These are phyloP conservation scores for Diploscapter pachys DNA, from an alignment of 1,140 invertebrate species.

Conservation along the genomic window DNA sequence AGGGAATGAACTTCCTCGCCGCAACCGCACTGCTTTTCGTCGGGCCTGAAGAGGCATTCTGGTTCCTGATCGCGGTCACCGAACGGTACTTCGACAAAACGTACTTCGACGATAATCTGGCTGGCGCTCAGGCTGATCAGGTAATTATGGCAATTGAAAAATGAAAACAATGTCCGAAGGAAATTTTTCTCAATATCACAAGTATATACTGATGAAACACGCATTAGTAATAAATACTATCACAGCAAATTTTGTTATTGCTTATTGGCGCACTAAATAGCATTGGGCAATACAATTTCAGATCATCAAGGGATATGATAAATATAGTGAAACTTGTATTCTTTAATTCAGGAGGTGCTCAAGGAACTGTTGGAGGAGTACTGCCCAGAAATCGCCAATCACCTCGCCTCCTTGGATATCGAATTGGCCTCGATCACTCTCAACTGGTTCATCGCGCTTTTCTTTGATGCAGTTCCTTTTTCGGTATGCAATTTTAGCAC, in stretches of 20 bases:
- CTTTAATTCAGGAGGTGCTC: constrained; percentile 56
- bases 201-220: too few relatives aligned
- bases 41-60: constrained; percentile 64
- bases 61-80: constrained; percentile 64
- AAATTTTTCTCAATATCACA: too few relatives aligned
- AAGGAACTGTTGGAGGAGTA: constrained; percentile 62
- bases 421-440: constrained; percentile 65
- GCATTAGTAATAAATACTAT: too few relatives aligned
- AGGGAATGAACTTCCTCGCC: constrained; percentile 66
- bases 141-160: too few relatives aligned
- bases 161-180: too few relatives aligned
- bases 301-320: too few relatives aligned
- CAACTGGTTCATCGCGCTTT: constrained; percentile 66
- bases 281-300: too few relatives aligned
- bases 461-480: constrained; percentile 65
- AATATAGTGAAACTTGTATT: too few relatives aligned
- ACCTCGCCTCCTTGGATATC: constrained; percentile 59
- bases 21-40: constrained; percentile 64
- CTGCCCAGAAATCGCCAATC: constrained; percentile 60
- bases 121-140: constrained; percentile 65
- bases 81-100: constrained; percentile 62
- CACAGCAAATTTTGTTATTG: too few relatives aligned
- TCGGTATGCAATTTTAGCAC: constrained; percentile 57
- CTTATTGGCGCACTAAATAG: too few relatives aligned
- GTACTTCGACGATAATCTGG: constrained; percentile 64